Evolutionary conservation across 30 jellyfish, hydroid and myxozoan species (phyloP).

Genomic region (Nemopilema nomurai): DNA sequence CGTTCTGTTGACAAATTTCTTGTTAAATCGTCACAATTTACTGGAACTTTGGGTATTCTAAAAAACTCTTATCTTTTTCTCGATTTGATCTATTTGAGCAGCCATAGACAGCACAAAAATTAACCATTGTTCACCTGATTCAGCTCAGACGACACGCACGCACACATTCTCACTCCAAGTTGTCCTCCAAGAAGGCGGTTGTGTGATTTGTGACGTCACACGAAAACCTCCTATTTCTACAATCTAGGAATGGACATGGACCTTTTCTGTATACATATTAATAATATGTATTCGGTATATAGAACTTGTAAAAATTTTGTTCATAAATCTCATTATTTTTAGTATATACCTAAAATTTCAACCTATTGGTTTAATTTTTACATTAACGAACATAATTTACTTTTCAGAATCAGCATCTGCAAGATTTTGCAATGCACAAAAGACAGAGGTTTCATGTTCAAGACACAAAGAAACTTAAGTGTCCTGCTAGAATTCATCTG

Average conservation of each 20-base stretch:
- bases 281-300: too few species aligned
- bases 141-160: too few species aligned
- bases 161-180: too few species aligned
- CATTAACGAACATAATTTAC: neutral
- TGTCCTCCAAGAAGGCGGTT: too few species aligned
- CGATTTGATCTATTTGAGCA: slow-evolving; percentile 23
- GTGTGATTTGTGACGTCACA: too few species aligned
- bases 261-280: too few species aligned
- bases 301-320: too few species aligned
- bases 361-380: neutral
- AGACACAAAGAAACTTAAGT: slow-evolving; percentile 28
- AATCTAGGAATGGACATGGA: too few species aligned
- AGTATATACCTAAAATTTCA: too few species aligned
- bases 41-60: neutral
- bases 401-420: slow-evolving; percentile 2
- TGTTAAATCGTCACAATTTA: slow-evolving; percentile 14
- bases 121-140: slow-evolving; percentile 1
- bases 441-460: neutral
- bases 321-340: too few species aligned
- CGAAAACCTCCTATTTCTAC: too few species aligned
- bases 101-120: slow-evolving; percentile 28
- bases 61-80: slow-evolving; percentile 14
- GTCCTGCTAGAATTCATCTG: slow-evolving; percentile 33
- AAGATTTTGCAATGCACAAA: slow-evolving; percentile 1
- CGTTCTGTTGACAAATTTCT: slow-evolving; percentile 23